phyloP scores from a whole-genome alignment of 1,140 invertebrate species.

The Andrena cerasifolii region DNA sequence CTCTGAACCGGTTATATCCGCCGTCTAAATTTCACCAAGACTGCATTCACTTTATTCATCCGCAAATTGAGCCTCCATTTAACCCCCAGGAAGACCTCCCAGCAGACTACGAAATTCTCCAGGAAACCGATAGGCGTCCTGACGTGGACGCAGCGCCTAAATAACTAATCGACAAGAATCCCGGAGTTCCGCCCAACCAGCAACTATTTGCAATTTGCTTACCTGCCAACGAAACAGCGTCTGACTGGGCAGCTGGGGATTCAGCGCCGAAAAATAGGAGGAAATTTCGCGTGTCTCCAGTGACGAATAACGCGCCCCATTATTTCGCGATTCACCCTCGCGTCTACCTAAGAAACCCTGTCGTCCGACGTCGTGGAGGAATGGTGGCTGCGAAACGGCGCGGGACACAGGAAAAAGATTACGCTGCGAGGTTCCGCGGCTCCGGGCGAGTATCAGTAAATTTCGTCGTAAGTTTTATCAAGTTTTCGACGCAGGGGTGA shows the following conservation, averaged over 20 bases:
- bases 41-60: no score
- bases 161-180: background rate
- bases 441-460: conserved; percentile 33
- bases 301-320: background rate
- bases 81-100: no score
- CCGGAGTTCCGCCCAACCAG: background rate
- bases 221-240: no score
- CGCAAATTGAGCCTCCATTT: no score
- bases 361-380: conserved; percentile 16
- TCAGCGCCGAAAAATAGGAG: no score
- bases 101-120: background rate
- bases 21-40: no score
- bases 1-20: no score
- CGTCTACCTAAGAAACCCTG: background rate
- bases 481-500: conserved; percentile 45
- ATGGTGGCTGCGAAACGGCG: conserved; percentile 28
- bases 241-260: no score
- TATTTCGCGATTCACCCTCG: conserved; percentile 10
- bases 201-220: background rate
- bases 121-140: background rate
- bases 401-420: conserved; percentile 51
- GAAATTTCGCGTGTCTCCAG: background rate
- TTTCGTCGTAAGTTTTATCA: conserved; percentile 58
- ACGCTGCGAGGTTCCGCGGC: conserved; percentile 15
- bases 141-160: background rate